A percentile compares a stretch with the other conserved stretches of the same genome.
These are phyloP conservation scores for Cephus pulcher DNA, from an alignment of 2,888 invertebrate genomes.

Conservation along the genomic window DNA sequence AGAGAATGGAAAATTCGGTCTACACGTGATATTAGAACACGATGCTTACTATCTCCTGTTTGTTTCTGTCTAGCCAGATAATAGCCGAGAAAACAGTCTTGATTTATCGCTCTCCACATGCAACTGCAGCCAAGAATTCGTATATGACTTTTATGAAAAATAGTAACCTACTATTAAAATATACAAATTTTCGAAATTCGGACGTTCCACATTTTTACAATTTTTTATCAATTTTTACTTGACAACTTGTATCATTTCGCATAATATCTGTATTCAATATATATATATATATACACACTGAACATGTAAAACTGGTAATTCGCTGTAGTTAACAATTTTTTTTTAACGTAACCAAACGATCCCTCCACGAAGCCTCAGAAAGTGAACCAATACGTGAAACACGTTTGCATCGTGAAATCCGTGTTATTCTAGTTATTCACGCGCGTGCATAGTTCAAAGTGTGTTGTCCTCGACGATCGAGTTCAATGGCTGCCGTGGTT, in stretches of 20 bases:
- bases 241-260: not conserved
- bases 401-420: not conserved
- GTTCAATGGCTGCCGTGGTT: constrained; percentile 45
- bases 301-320: not conserved
- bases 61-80: constrained; percentile 17
- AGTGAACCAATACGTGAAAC: not conserved
- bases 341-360: not conserved
- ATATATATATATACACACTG: not conserved
- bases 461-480: constrained; percentile 48
- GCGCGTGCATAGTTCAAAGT: constrained; percentile 41
- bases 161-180: not conserved
- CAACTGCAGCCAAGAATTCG: not conserved
- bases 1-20: constrained; percentile 1
- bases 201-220: not conserved
- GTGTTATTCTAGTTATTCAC: constrained; percentile 6
- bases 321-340: not conserved
- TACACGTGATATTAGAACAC: constrained; percentile 9
- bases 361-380: not conserved
- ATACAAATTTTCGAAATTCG: too few species aligned
- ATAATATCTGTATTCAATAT: not conserved
- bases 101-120: constrained; percentile 16
- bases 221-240: not conserved
- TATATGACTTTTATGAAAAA: not conserved
- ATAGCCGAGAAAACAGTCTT: constrained; percentile 13
- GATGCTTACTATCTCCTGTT: constrained; percentile 7